These are phyloP conservation scores for Bhutanitis thaidina DNA, from an alignment of 2,888 invertebrate species.

Conservation along the genomic window DNA sequence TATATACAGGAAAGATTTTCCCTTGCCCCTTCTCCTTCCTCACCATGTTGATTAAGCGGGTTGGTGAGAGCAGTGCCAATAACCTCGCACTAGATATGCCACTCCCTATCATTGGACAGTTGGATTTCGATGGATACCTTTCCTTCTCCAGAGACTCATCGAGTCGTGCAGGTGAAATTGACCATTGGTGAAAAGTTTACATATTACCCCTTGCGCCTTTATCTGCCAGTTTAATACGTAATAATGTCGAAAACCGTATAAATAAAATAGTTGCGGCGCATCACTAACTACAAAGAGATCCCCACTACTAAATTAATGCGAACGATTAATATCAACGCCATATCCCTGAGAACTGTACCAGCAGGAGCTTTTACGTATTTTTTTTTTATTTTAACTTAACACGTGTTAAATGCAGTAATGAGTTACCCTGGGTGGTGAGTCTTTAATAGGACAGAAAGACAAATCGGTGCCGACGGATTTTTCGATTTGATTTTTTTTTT, in stretches of 20 bases:
- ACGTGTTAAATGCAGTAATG: conserved; percentile 58
- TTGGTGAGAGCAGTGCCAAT: too few species aligned
- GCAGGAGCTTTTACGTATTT: conserved; percentile 25
- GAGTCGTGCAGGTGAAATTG: too few species aligned
- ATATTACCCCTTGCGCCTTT: too few species aligned
- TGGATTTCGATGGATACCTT: too few species aligned
- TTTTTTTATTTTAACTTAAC: conserved; percentile 39
- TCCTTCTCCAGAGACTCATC: too few species aligned
- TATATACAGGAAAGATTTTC: too few species aligned
- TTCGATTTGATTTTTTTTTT: conserved; percentile 22
- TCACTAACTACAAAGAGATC: conserved; percentile 21
- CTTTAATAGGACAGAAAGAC: conserved; percentile 56
- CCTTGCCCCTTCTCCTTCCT: too few species aligned
- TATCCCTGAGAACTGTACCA: conserved; percentile 38
- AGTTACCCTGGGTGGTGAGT: conserved; percentile 46
- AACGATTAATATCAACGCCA: conserved; percentile 44
- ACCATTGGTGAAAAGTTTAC: too few species aligned
- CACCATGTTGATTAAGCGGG: too few species aligned
- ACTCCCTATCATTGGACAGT: too few species aligned
- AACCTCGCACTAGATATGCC: too few species aligned
- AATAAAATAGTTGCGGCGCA: conserved; percentile 3
- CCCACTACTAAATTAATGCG: conserved; percentile 39
- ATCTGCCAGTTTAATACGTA: too few species aligned
- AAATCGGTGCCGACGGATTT: conserved; percentile 40
- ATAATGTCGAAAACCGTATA: not conserved